Base-by-base conservation (phyloP, 2,797 vertebrate species). In the Parambassis ranga region DNA sequence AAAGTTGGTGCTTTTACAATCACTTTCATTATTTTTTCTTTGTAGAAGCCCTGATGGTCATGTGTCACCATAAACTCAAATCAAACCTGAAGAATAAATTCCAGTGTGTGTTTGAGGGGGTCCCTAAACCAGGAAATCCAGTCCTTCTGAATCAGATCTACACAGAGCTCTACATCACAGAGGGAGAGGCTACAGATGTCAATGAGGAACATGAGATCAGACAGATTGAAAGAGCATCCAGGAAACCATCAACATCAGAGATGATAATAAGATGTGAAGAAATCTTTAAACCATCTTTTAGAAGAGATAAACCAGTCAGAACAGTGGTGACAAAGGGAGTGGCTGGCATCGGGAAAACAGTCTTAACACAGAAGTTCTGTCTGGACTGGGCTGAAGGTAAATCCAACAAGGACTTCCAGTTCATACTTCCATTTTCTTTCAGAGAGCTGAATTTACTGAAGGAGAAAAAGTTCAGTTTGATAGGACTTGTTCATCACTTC, bases 311-410 rank as follows among this genome's bases (percentile, higher is more conserved):
- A 58, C 63, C 22, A 13, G 10, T 48, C 33, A 50, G 47, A 70
- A 53, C 22, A 5, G 58, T 59, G 33, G 30, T 82, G 50, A 82
- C 72, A 0, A 65, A 0, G 3, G 79, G 74, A 27, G 59, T 59
- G n/a, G n/a, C n/a, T n/a, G n/a, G n/a, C n/a, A n/a, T n/a, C n/a
- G n/a, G n/a, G n/a, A n/a, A n/a, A n/a, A 67, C 70, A 0, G 32
- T 70, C 35, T 44, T 77, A 41, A 77, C 70, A 5, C 43, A 66
- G 41, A 78, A 69, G 43, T 69, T 75, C 46, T 42, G 26, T 13
- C 33, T 82, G 6, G 64, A 77, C 13, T 81, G 75, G 75, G 75
- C 79, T 23, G 31, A 81, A 49, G 55, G 3, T 30, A 62, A 42
- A 33, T 19, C 0, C 35, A 53, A 71, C 50, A 63, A 68, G 27